A percentile compares a stretch with the other conserved stretches of the same genome.
These are phyloP conservation scores for Morbakka virulenta DNA, from an alignment of 30 jellyfish, hydroid and myxozoan genomes.

Conservation along the genomic window DNA sequence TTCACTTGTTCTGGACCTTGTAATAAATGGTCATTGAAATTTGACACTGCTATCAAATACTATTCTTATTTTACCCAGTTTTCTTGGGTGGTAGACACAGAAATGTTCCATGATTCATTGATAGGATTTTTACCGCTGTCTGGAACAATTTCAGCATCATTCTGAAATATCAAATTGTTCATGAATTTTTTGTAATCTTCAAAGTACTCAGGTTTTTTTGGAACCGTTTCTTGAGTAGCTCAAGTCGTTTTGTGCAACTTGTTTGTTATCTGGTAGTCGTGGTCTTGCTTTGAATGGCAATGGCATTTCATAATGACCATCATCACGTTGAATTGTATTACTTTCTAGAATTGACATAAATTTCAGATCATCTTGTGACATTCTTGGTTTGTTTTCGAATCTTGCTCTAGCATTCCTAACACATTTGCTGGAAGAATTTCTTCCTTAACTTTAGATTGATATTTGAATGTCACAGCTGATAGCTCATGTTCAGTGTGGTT, in stretches of 20 bases:
- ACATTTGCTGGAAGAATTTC: too few species aligned
- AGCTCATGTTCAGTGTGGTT: too few species aligned
- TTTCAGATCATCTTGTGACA: too few species aligned
- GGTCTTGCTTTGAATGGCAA: conserved; percentile 41
- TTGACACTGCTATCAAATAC: conserved; percentile 50
- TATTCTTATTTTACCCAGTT: conserved; percentile 63
- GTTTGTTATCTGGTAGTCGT: conserved; percentile 23
- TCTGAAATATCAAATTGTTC: too few species aligned
- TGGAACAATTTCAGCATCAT: neutral
- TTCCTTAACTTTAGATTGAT: too few species aligned
- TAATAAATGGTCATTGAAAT: conserved; percentile 23
- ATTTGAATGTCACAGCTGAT: too few species aligned
- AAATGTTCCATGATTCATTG: conserved; percentile 48
- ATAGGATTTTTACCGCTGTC: neutral
- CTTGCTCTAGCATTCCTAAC: too few species aligned
- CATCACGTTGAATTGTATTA: too few species aligned
- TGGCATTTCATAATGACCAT: conserved; percentile 50
- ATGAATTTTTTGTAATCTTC: conserved; percentile 4
- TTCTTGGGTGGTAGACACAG: conserved; percentile 67
- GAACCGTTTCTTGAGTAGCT: too few species aligned
- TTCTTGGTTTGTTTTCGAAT: too few species aligned
- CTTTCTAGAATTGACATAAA: too few species aligned
- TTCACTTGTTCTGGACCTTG: conserved; percentile 66
- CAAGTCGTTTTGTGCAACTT: neutral
- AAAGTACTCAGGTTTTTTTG: neutral